Base-by-base conservation (phyloP, 2,888 invertebrate genomes). In the Scaptomyza tumidula region DNA sequence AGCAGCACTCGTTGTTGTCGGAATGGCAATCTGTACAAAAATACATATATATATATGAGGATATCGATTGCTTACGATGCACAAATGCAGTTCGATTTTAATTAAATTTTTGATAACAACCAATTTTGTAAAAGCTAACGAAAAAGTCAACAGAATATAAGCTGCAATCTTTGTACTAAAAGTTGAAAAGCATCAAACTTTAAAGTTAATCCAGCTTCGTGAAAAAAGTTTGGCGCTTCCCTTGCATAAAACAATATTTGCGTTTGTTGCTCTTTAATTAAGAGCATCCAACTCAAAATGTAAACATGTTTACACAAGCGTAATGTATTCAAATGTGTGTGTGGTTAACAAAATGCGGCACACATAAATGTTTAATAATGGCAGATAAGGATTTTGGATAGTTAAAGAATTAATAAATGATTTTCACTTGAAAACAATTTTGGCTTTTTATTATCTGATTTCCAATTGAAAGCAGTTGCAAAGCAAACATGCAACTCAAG, bases 401-500 rank as follows among this genome's bases (percentile, higher is more conserved):
- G 39, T 14, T 52, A 63, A 61, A 71, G 60, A 57, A 57, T 56
- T 68, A 55, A 64, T 57, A 56, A 72, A 65, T 48, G 39, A 70
- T 52, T 62, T 55, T 56, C 41, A 33, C 11, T 54, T 44, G 19
- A 50, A 50, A 13, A 13, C 16, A 41, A 16, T 27, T 44, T 45
- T 41, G 33, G 35, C 6, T 24, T 48, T 39, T 52, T 10, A 29
- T 46, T 29, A 63, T 60, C 70, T 62, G 56, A 62, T 63, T 63
- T 76, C 60, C 63, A 66, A 66, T 72, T 66, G 24, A 37, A 54
- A 49, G 41, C 14, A 60, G 54, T 55, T 61, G 70, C 50, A 61
- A 39, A 14, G 48, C 64, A 77, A 77, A 77, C 72, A 72, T 58
- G 63, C 43, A 66, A 43, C 41, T 83, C 75, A 68, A 80, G 75